Evolutionary conservation across 2,888 invertebrate genomes (phyloP).

Genomic region (Dynastes grantii): DNA sequence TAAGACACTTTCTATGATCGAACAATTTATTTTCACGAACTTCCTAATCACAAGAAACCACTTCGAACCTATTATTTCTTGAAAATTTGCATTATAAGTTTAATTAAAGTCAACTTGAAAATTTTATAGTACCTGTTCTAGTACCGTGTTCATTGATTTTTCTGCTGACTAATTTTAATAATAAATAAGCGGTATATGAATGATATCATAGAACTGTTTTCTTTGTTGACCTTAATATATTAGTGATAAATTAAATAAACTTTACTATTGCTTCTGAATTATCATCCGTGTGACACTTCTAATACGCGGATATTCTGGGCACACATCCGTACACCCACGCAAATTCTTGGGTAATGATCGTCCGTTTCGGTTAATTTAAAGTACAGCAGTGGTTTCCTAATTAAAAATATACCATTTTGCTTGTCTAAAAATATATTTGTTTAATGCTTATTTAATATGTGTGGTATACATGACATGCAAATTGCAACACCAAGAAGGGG

Average conservation of each 20-base stretch:
- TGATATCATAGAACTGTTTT: slow-evolving; percentile 2
- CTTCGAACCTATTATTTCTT: neutral
- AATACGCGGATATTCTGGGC: neutral
- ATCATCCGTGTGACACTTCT: neutral
- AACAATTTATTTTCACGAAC: no score
- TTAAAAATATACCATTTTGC: no score
- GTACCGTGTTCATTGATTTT: neutral
- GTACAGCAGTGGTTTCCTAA: no score
- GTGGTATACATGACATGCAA: no score
- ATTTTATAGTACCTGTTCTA: slow-evolving; percentile 8
- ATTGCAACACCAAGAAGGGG: no score
- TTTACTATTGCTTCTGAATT: slow-evolving; percentile 5
- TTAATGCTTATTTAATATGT: no score
- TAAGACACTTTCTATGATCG: no score
- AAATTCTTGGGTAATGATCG: no score
- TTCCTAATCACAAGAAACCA: no score
- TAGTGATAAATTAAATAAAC: neutral
- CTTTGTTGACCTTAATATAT: slow-evolving; percentile 9
- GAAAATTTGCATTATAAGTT: neutral
- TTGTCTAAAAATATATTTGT: no score
- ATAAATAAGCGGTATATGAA: slow-evolving; percentile 15
- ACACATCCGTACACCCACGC: slow-evolving; percentile 16
- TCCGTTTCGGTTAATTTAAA: no score
- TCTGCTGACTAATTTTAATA: slow-evolving; percentile 22
- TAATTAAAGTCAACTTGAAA: neutral